These are phyloP conservation scores for Procambarus clarkii DNA, from an alignment of 1,140 invertebrate genomes.

Conservation along the genomic window DNA sequence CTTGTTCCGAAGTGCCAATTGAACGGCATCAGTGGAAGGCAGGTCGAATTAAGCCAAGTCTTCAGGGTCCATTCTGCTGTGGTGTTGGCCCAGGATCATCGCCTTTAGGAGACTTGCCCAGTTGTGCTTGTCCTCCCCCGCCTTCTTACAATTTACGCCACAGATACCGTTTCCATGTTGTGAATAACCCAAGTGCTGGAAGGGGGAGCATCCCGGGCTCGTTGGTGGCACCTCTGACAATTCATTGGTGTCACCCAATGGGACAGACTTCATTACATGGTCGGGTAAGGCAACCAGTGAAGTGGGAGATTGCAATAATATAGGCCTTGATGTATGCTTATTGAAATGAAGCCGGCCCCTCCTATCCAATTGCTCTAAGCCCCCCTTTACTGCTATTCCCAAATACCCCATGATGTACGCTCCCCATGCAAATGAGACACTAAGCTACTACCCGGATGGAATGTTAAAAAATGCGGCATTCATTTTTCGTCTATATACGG, in stretches of 20 bases:
- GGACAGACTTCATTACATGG: constrained; percentile 73
- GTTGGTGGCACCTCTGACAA: constrained; percentile 66
- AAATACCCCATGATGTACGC: constrained; percentile 60
- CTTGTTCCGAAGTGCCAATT: constrained; percentile 33
- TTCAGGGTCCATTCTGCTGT: constrained; percentile 28
- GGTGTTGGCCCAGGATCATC: constrained; percentile 19
- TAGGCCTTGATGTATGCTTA: constrained; percentile 73
- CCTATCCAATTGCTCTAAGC: constrained; percentile 67
- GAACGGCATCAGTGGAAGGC: constrained; percentile 36
- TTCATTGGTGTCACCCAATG: constrained; percentile 72
- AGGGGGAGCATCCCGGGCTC: constrained; percentile 52
- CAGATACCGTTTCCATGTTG: constrained; percentile 68
- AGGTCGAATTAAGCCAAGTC: constrained; percentile 5
- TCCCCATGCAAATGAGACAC: constrained; percentile 61
- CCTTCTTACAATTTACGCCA: constrained; percentile 64
- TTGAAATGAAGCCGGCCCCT: constrained; percentile 72
- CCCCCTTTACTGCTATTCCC: constrained; percentile 32
- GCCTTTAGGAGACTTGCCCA: constrained; percentile 21
- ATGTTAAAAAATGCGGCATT: constrained; percentile 50
- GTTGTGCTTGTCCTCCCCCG: constrained; percentile 37
- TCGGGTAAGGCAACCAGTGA: constrained; percentile 73
- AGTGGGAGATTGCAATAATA: constrained; percentile 73
- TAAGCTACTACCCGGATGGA: constrained; percentile 53
- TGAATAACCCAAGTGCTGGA: constrained; percentile 69
- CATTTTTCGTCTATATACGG: constrained; percentile 40